Base-by-base conservation (phyloP, 2,888 invertebrate species). In the Blomia tropicalis region DNA sequence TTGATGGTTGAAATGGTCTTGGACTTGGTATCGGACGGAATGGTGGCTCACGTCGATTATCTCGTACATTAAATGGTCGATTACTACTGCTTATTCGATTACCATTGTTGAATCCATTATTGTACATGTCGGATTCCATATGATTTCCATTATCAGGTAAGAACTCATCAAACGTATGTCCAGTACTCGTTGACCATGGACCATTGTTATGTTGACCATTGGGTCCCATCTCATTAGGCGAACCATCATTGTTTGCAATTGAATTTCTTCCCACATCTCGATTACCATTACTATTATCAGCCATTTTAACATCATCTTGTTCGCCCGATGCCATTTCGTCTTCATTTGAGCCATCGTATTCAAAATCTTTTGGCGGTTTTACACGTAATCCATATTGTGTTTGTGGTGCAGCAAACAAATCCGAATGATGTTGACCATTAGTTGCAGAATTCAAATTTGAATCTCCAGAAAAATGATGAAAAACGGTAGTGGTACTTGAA, bases 261-360 rank as follows among this genome's bases (percentile, higher is more conserved):
- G 17, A 17, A 23, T 56, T 56, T 3, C 29, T 17, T 14, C 29
- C 56, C 11, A 27, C 27, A 56, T 56, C 25, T 1, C 2, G 27
- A 22, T n/a, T 2, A 2, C 25, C 23, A 1, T 1, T 2, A 2
- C 56, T 30, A 30, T 31, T 23, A 23, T 56, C 23, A n/a, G 56
- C 56, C 56, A 56, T 56, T 11, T 56, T 56, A 19, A 30, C 23
- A 11, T 56, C 56, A 23, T 56, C 29, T 4, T 54, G 54, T 7
- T 54, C 22, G 14, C 5, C 5, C 2, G 25, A 23, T 4, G 32
- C 11, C 2, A n/a, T 14, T 3, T 4, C 3, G n/a, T 3, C 56
- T n/a, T 56, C 56, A 4, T 14, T 14, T 3, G 31, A 32, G 14
- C 19, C n/a, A 27, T 56, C 56, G 5, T 29, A 56, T 11, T 56